Base-by-base conservation (phyloP, 2,888 invertebrate genomes). In the Synanthedon vespiformis region DNA sequence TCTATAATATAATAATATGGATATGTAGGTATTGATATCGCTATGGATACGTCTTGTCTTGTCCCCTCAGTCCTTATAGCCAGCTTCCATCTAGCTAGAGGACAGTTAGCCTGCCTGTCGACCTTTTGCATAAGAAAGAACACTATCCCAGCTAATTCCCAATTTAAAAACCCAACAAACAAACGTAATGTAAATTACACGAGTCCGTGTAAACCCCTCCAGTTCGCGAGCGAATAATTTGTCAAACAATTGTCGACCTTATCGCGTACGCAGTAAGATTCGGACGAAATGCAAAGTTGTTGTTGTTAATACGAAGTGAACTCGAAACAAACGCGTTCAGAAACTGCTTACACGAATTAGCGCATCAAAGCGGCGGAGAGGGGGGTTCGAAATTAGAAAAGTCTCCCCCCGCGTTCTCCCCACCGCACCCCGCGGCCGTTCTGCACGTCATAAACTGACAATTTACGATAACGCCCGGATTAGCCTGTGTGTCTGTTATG, bases 391-490 rank as follows among this genome's bases (percentile, higher is more conserved):
- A 87, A 85, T 86, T 85, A 84, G 85, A 85, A 85, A 85, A 82
- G 79, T 81, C 79, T 68, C 67, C 72, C 72, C 63, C 66, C 62
- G 65, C 62, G 71, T 64, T 61, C 34, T 10, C 66, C 58, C 58
- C 65, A 64, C 57, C 56, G 1, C 18, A 56, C 56, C 70, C 72
- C 76, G 68, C 76, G 71, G 70, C 79, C 88, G 80, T 85, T 87
- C 84, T 77, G 86, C 87, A 88, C 88, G 88, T 88, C 88, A 88
- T 88, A 88, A 88, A 88, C 86, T 88, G 87, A 88, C 88, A 85
- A 88, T 88, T 88, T 88, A 88, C 88, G 88, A 87, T 88, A 87
- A 86, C 84, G 80, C 74, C 74, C 78, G 88, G 88, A 88, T 88
- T 88, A 88, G 87, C 86, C 73, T 82, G 85, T 86, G 84, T 86